Base-by-base conservation (phyloP, 2,113 vertebrate species). In the Oceanites oceanicus region DNA sequence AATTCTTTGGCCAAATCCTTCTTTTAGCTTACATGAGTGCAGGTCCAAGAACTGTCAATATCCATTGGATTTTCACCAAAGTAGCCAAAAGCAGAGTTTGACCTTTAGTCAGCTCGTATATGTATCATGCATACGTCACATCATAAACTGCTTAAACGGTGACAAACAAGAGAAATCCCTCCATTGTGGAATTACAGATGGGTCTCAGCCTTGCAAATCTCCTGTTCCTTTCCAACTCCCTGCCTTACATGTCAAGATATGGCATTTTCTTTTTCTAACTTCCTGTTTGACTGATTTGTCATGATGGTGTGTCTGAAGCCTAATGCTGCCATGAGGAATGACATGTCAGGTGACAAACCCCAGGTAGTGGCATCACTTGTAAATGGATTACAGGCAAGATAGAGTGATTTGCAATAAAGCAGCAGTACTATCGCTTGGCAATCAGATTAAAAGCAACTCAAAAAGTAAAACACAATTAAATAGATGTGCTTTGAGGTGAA, bases 401-500 rank as follows among this genome's bases (percentile, higher is more conserved):
- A 49, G 25, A 65, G 30, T 15, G 34, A 58, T 58, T 40, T 62
- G 90, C 86, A 88, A 79, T 59, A 58, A 21, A 73, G 16, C 40
- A 86, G 87, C 34, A 92, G 47, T 21, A 73, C 27, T 53, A 76
- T 70, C 10, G 2, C 49, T 70, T 73, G 53, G 58, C 52, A 95
- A 79, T 61, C 74, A 68, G 66, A 75, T 81, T 89, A 73, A 92
- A 94, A 78, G 84, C 73, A 82, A 68, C 42, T 90, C 13, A 61
- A 49, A 58, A 88, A 76, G 79, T 40, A 90, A 96, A 94, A 13
- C 32, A 71, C 45, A 83, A 93, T 88, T 58, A 96, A 88, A 90
- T 3, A 80, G 67, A 68, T 53, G 36, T 62, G 55, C 19, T 86
- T 80, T 88, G 66, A 75, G 38, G 67, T 74, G 52, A 94, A 49